These are phyloP conservation scores for Pocota personata DNA, from an alignment of 2,888 invertebrate species.

Conservation along the genomic window DNA sequence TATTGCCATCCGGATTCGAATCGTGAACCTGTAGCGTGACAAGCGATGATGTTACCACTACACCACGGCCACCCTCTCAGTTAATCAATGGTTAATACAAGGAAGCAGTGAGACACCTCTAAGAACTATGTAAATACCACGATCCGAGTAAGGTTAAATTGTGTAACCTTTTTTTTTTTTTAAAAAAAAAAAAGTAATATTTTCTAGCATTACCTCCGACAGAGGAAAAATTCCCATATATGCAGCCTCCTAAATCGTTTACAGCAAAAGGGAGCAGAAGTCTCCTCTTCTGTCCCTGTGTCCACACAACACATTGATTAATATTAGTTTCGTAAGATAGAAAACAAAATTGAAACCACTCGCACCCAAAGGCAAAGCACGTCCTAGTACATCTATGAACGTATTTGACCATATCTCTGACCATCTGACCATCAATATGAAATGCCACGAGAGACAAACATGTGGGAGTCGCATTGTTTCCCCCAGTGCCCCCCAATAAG, in stretches of 20 bases:
- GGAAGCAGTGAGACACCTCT: too few relatives aligned
- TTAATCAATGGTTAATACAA: too few relatives aligned
- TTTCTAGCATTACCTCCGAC: background rate
- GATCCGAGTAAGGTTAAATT: too few relatives aligned
- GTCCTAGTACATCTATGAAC: slow-evolving; percentile 1
- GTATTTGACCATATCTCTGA: slow-evolving; percentile 17
- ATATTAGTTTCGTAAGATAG: slow-evolving; percentile 52
- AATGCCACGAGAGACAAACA: background rate
- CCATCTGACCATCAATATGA: slow-evolving; percentile 50
- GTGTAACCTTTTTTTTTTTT: too few relatives aligned
- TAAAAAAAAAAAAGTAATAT: too few relatives aligned
- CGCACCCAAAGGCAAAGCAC: slow-evolving; percentile 32
- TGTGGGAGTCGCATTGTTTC: slow-evolving; percentile 17
- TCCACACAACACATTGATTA: slow-evolving; percentile 29
- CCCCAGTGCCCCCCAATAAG: slow-evolving; percentile 17
- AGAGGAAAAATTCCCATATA: background rate
- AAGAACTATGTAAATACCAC: too few relatives aligned
- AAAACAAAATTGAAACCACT: slow-evolving; percentile 40
- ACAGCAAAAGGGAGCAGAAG: background rate
- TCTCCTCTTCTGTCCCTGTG: background rate
- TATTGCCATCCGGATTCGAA: too few relatives aligned
- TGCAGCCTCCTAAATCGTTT: background rate
- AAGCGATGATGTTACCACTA: too few relatives aligned
- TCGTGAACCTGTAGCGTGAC: too few relatives aligned
- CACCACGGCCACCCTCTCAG: too few relatives aligned